Base-by-base conservation (phyloP, 92 coral and sea anemone genomes). In the Paragorgia papillata region DNA sequence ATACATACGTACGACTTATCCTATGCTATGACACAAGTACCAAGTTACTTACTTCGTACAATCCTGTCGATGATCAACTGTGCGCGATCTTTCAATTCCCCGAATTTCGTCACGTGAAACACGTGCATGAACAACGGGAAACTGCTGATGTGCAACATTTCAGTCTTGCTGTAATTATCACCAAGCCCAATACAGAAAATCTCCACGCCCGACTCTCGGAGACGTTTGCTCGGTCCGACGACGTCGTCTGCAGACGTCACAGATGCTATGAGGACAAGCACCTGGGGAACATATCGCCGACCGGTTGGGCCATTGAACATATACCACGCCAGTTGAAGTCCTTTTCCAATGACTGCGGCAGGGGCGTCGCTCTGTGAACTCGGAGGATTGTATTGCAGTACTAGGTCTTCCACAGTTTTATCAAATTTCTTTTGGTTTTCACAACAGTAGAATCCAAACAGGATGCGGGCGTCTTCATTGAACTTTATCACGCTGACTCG, bases 101-200 rank as follows among this genome's bases (percentile, higher is more conserved):
- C 24, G 32, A 68, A 68, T 0, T 68, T 53, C 15, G 44, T 68
- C 21, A 68, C 32, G 29, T 41, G 75, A 30, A 68, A 68, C 19
- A 68, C 75, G 37, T 68, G 75, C 53, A 68, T 22, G n/a, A 68
- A 68, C 10, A 53, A 43, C 4, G 75, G 75, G 10, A 68, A 37
- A 68, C 75, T 68, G 75, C 58, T 46, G 33, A 88, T 88, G 50
- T 90, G 84, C 18, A 88, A 79, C 25, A 90, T 56, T 63, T 90
- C 92, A 19, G 53, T 41, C 65, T 87, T 74, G 50, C 91, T 87
- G 81, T 84, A 90, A 37, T 79, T 78, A 2, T 91, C 79, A 6
- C 91, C 92, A 1, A 90, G 81, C 18, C 92, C 96, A 19, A 88
- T 57, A 0, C 91, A 54, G 56, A 90, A 85, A 14, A 88, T 82